Conservation (phyloP, 2,113 vertebrate species). For the Peromyscus maniculatus region DNA sequence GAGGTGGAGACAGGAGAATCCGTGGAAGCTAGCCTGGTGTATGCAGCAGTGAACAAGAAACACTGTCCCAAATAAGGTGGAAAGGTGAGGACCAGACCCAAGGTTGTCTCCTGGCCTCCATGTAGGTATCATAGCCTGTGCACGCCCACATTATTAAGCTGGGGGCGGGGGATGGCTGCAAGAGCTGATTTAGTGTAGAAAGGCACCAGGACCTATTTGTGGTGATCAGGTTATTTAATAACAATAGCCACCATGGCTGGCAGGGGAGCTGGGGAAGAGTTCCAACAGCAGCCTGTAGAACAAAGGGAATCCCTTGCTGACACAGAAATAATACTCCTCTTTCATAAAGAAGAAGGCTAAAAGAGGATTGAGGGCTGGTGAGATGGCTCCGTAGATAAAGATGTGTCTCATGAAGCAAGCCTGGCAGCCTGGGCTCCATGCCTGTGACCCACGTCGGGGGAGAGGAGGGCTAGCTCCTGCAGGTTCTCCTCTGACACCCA, state of each 20-base stretch:
- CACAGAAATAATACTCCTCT: background rate
- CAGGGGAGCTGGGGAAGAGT: background rate
- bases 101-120: background rate
- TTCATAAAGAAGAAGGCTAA: background rate
- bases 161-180: background rate
- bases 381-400: background rate
- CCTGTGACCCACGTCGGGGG: background rate
- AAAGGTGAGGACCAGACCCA: background rate
- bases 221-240: background rate
- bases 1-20: background rate
- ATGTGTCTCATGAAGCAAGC: no score
- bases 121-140: background rate
- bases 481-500: background rate
- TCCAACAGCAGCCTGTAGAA: background rate
- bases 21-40: background rate
- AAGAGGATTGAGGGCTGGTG: background rate
- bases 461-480: background rate
- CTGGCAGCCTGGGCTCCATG: background rate
- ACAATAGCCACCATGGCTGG: background rate
- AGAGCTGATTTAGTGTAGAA: background rate
- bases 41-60: background rate
- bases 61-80: background rate
- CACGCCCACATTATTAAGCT: background rate
- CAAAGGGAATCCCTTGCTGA: background rate
- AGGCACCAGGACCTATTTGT: no score